phyloP scores from a whole-genome alignment of 2,113 vertebrate genomes.

The Phaethon lepturus region DNA sequence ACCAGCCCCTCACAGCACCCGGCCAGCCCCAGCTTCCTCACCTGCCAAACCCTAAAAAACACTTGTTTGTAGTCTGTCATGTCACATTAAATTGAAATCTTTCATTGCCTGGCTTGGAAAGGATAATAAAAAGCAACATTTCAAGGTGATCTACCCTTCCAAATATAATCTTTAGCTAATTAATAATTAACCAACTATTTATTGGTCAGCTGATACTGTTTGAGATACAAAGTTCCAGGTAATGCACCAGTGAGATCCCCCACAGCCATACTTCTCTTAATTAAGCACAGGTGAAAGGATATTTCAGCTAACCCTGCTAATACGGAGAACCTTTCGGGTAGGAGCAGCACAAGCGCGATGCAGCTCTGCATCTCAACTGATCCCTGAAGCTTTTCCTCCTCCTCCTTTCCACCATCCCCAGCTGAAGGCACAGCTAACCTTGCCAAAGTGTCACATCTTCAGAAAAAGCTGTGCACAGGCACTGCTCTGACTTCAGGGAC shows the following conservation, averaged over 20 bases:
- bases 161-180: constrained; percentile 42
- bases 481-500: background rate
- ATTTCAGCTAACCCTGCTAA: background rate
- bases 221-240: background rate
- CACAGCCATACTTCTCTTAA: background rate
- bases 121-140: constrained; percentile 31
- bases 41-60: background rate
- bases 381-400: background rate
- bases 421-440: background rate
- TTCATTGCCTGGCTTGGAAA: background rate
- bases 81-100: constrained; percentile 13
- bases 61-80: background rate
- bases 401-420: background rate
- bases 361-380: background rate
- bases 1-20: background rate
- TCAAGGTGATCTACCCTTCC: constrained; percentile 51
- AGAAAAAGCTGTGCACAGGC: fast-evolving
- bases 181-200: constrained; percentile 65
- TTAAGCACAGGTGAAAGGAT: background rate
- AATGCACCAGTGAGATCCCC: background rate
- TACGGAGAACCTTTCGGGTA: background rate
- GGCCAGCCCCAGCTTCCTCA: background rate
- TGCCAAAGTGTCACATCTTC: background rate
- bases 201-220: constrained; percentile 38
- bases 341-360: background rate